A percentile compares a stretch with the other conserved stretches of the same genome.
phyloP scores from a whole-genome alignment of 2,888 invertebrate species.

The Monopis laevigella region DNA sequence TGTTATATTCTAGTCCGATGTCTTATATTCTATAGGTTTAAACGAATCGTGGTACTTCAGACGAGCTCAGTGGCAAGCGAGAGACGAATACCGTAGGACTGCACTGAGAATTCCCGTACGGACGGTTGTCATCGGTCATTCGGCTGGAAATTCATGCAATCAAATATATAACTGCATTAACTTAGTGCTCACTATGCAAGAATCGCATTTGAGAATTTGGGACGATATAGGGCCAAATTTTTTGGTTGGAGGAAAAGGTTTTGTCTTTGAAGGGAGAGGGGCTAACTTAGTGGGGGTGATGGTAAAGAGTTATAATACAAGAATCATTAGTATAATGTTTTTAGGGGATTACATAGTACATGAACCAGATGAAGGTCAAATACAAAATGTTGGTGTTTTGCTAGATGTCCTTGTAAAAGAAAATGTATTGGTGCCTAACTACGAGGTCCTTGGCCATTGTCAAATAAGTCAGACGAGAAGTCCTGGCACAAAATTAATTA shows the following conservation, averaged over 20 bases:
- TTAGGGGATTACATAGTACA: conserved; percentile 38
- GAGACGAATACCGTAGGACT: conserved; percentile 30
- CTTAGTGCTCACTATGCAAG: conserved; percentile 33
- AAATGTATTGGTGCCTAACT: conserved; percentile 30
- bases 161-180: conserved; percentile 34
- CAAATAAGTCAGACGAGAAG: conserved; percentile 32
- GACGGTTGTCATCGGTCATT: conserved; percentile 42
- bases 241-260: conserved; percentile 41
- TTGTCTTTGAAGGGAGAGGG: conserved; percentile 48
- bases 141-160: conserved; percentile 31
- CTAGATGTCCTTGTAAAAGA: conserved; percentile 31
- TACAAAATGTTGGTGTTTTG: conserved; percentile 33
- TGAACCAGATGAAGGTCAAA: conserved; percentile 28
- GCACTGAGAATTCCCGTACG: conserved; percentile 35
- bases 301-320: conserved; percentile 34
- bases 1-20: too few relatives aligned
- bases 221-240: conserved; percentile 48
- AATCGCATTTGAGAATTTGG: conserved; percentile 30
- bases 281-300: conserved; percentile 40
- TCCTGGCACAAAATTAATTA: conserved; percentile 36
- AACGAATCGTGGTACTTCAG: conserved; percentile 49
- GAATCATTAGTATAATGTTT: conserved; percentile 42
- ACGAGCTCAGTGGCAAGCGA: conserved; percentile 49
- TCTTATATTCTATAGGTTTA: conserved; percentile 31
- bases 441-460: conserved; percentile 36